phyloP scores from a whole-genome alignment of 1,140 invertebrate species.

The Sipha flava region DNA sequence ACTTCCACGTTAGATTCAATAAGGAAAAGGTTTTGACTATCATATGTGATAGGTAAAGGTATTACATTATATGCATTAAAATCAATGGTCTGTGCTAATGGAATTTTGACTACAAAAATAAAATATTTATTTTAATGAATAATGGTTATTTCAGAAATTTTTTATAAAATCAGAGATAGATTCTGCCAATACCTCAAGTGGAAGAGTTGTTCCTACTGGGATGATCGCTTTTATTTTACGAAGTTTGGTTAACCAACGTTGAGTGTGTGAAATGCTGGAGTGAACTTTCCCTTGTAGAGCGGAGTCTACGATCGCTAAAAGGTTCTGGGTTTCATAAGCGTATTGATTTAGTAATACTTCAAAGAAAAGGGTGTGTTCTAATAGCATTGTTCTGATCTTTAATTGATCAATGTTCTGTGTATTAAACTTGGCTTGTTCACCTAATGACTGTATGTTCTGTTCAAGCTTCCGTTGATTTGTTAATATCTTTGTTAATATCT shows the following conservation, averaged over 20 bases:
- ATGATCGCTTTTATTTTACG: neutral
- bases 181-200: neutral
- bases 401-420: neutral
- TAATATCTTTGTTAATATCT: too few relatives aligned
- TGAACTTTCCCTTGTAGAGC: neutral
- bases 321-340: neutral
- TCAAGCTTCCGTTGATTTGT: neutral
- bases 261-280: neutral
- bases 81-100: too few relatives aligned
- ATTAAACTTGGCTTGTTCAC: neutral
- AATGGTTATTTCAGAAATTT: neutral
- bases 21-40: neutral
- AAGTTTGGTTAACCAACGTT: neutral
- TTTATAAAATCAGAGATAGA: neutral
- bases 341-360: neutral
- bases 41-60: too few relatives aligned
- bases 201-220: neutral
- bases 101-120: too few relatives aligned
- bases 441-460: neutral
- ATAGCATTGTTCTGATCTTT: neutral
- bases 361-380: neutral
- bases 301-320: neutral
- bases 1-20: neutral
- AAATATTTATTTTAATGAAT: neutral
- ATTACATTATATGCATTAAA: too few relatives aligned